Evolutionary conservation across 1,140 invertebrate genomes (phyloP), one percentile per base, ranked within the genome.

Genomic region (fruit fly (Drosophila melanogaster)): DNA sequence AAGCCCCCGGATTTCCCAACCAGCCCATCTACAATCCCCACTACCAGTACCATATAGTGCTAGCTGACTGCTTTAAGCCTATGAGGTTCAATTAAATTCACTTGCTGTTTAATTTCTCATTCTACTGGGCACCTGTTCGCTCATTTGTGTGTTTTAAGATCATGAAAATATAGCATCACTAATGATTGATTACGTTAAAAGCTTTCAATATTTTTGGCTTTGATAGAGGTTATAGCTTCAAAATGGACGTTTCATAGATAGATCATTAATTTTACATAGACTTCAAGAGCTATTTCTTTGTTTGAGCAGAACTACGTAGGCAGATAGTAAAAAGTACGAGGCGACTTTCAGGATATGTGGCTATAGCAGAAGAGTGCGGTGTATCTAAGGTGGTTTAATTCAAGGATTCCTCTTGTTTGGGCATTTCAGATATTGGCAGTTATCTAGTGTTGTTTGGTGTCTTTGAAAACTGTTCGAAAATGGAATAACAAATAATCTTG

Each of bases 51-150:
- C 30, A 26, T 43, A 19, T 22, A 22, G 19, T 22, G 73, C 57
- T 38, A 35, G 53, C 41, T 65, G 47, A 24, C 43, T 59, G 69
- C 69, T 77, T 80, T 72, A 80, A 89, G 80, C 85, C 76, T 89
- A 90, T 90, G 85, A 89, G 84, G 80, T 89, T 80, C 56, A 55
- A 64, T 77, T 80, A 78, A 80, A 78, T 84, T 75, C 72, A 73
- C 71, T 56, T 61, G 55, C 60, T 53, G 44, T 59, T 54, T 60
- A 26, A 57, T 60, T 59, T 51, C 19, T 55, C 7, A 11, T 26
- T 62, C n/a, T 12, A 24, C 15, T 53, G 10, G 22, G 22, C 46
- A 38, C 19, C 33, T 24, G 37, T 49, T n/a, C 26, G 22, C 30
- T 30, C 30, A 10, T 30, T 2, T 22, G 54, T 60, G 22, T 56